Percentiles rank a stretch among this genome's conserved stretches.
Conservation (phyloP, 2,113 vertebrate genomes). For the Apaloderma vittatum region DNA sequence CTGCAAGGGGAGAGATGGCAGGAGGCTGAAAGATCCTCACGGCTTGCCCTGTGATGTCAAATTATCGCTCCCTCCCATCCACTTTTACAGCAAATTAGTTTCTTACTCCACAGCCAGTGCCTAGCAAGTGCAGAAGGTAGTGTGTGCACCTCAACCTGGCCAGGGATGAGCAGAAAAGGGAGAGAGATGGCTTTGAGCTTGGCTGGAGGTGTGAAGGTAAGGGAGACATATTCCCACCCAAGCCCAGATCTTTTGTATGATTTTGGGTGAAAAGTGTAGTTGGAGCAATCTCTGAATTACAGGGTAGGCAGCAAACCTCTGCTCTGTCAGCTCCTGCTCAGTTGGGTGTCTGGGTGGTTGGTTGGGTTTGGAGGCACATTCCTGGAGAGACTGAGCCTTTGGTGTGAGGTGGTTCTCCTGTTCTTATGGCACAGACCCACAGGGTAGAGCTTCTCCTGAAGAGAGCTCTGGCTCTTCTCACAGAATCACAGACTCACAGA, state of each 20-base stretch:
- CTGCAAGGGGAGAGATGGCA: not conserved
- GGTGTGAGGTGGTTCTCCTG: not conserved
- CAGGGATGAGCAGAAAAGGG: not conserved
- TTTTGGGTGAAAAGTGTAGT: not conserved
- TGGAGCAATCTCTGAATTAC: not conserved
- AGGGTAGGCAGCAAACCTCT: not conserved
- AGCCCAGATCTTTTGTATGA: not conserved
- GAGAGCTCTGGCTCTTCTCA: not conserved
- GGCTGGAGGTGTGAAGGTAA: not conserved
- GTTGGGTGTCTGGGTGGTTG: not conserved
- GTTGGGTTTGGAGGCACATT: accelerated
- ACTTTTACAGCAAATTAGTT: not conserved
- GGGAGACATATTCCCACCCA: accelerated
- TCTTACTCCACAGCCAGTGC: not conserved
- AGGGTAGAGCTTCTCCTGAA: not conserved
- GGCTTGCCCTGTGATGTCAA: not conserved
- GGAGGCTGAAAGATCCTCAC: not conserved
- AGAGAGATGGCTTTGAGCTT: not conserved
- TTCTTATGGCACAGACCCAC: not conserved
- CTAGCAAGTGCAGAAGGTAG: not conserved
- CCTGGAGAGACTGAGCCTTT: not conserved
- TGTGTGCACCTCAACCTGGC: accelerated
- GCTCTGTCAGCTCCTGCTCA: not conserved
- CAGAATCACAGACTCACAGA: too few relatives aligned
- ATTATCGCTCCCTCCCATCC: not conserved